A percentile compares a stretch with the other conserved stretches of the same genome.
phyloP scores from a whole-genome alignment of 2,888 invertebrate species.

The Leucoptera coffeella region DNA sequence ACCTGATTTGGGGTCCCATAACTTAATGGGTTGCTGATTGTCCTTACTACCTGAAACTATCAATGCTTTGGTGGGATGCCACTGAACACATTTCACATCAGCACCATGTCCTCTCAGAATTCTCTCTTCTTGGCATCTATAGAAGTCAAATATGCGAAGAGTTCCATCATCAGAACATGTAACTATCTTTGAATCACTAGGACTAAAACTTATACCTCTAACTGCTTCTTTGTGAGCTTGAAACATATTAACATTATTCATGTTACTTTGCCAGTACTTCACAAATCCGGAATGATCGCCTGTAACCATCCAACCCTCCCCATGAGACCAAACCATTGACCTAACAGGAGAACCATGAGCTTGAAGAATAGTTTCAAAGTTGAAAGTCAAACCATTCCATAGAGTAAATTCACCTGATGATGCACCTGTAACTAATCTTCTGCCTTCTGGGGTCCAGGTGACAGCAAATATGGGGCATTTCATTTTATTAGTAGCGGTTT shows the following conservation, averaged over 20 bases:
- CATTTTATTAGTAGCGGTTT: slow-evolving; percentile 99
- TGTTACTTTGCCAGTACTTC: slow-evolving; percentile 99
- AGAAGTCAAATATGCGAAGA: slow-evolving; percentile 97
- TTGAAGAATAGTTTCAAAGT: slow-evolving; percentile 99
- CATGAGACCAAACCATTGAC: slow-evolving; percentile 99
- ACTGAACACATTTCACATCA: slow-evolving; percentile 98
- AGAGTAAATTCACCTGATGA: slow-evolving; percentile 99
- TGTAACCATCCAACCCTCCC: slow-evolving; percentile 99
- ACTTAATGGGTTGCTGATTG: slow-evolving; percentile 97
- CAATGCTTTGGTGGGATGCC: slow-evolving; percentile 97
- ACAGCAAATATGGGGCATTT: slow-evolving; percentile 98
- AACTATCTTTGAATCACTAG: slow-evolving; percentile 96
- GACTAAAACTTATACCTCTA: slow-evolving; percentile 99
- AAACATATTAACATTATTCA: slow-evolving; percentile 99
- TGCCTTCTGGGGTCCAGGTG: slow-evolving; percentile 99
- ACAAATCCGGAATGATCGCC: slow-evolving; percentile 98
- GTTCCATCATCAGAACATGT: slow-evolving; percentile 99
- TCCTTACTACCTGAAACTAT: slow-evolving; percentile 99
- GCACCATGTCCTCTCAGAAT: slow-evolving; percentile 94
- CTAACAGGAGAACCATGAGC: slow-evolving; percentile 99
- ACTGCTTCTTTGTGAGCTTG: slow-evolving; percentile 99
- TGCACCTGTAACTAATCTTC: slow-evolving; percentile 95
- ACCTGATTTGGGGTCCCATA: slow-evolving; percentile 98
- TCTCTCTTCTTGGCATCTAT: slow-evolving; percentile 92
- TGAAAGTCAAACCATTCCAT: slow-evolving; percentile 99